phyloP scores from a whole-genome alignment of 2,888 invertebrate species.

The Ypsolopha sequella region DNA sequence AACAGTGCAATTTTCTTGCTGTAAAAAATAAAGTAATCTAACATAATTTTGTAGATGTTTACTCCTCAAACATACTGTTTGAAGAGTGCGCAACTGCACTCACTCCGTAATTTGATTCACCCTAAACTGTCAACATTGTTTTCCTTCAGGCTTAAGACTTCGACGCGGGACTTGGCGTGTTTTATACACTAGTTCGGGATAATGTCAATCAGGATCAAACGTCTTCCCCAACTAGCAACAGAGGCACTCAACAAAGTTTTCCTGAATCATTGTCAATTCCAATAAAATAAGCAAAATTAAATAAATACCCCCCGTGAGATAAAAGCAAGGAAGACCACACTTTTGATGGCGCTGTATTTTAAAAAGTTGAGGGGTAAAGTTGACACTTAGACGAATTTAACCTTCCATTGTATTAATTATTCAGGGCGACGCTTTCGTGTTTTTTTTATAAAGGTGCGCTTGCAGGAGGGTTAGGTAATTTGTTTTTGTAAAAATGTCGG shows the following conservation, averaged over 20 bases:
- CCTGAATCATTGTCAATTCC: constrained; percentile 61
- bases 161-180: constrained; percentile 29
- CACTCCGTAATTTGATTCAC: constrained; percentile 40
- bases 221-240: constrained; percentile 18
- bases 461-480: constrained; percentile 56
- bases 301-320: constrained; percentile 58
- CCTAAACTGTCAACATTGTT: constrained; percentile 30
- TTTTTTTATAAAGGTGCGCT: constrained; percentile 49
- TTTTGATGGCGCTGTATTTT: constrained; percentile 65
- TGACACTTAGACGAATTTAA: constrained; percentile 68
- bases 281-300: constrained; percentile 66
- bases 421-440: constrained; percentile 60
- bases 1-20: not conserved
- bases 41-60: constrained; percentile 17
- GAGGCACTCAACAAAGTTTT: constrained; percentile 39
- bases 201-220: constrained; percentile 63
- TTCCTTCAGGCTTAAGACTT: constrained; percentile 37
- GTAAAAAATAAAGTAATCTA: not conserved
- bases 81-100: constrained; percentile 20
- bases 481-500: constrained; percentile 50
- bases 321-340: constrained; percentile 55
- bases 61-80: constrained; percentile 17
- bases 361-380: constrained; percentile 60
- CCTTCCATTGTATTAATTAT: constrained; percentile 70
- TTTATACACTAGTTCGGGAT: constrained; percentile 45